phyloP scores from a whole-genome alignment of 2,113 vertebrate genomes.

The Scortum barcoo region DNA sequence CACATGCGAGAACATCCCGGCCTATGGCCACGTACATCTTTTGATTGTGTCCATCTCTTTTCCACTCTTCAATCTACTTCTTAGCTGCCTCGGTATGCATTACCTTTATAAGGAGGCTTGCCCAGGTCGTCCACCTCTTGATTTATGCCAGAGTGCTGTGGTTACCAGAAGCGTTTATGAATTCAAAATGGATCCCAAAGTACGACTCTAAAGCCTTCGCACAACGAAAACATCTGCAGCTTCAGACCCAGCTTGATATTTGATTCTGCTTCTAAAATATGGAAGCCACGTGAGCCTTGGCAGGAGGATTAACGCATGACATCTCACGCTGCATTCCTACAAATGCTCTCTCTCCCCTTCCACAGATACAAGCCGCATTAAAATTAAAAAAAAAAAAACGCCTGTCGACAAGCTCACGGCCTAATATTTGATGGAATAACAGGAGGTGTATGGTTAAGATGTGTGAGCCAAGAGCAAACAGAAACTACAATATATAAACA shows the following conservation, averaged over 20 bases:
- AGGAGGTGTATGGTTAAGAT: not conserved
- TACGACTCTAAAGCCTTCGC: not conserved
- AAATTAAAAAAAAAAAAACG: no score
- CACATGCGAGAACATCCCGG: constrained; percentile 61
- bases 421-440: not conserved
- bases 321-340: not conserved
- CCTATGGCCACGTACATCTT: constrained; percentile 59
- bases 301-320: not conserved
- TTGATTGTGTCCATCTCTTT: constrained; percentile 53
- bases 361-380: not conserved
- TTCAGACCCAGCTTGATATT: constrained; percentile 7
- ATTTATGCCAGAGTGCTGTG: not conserved
- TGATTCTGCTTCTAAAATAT: constrained; percentile 11
- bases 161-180: not conserved
- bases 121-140: not conserved
- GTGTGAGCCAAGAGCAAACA: not conserved
- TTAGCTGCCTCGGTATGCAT: constrained; percentile 1
- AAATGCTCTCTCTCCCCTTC: not conserved
- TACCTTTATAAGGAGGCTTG: not conserved
- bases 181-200: constrained; percentile 6
- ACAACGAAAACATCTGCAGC: constrained; percentile 11
- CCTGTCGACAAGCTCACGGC: constrained; percentile 1
- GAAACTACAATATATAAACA: not conserved
- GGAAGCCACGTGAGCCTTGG: not conserved
- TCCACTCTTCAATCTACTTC: constrained; percentile 37